phyloP scores from a whole-genome alignment of 2,797 vertebrate genomes.

The Aquila chrysaetos region DNA sequence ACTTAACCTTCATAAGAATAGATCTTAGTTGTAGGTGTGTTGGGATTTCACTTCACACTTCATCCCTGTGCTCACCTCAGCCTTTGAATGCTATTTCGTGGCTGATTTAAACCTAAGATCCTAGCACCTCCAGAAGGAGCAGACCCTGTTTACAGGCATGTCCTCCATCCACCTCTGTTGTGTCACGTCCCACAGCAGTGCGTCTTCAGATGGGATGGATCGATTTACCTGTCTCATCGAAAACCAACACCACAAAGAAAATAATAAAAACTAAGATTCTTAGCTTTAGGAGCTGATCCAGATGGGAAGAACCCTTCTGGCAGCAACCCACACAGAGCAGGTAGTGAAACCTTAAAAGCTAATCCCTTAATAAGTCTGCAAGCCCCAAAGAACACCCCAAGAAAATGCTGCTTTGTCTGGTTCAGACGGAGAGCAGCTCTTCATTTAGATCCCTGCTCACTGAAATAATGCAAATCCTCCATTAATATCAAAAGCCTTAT shows the following conservation, averaged over 20 bases:
- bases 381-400: background rate
- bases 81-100: background rate
- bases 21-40: background rate
- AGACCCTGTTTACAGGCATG: background rate
- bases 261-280: background rate
- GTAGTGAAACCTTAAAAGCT: background rate
- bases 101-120: background rate
- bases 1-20: background rate
- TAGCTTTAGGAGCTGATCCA: background rate
- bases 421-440: background rate
- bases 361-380: too few species aligned
- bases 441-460: background rate
- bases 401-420: background rate
- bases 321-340: background rate
- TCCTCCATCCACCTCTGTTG: background rate
- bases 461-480: background rate
- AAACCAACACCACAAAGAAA: background rate
- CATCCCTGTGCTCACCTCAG: background rate
- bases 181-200: fast-evolving
- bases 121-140: background rate
- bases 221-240: background rate
- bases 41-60: background rate
- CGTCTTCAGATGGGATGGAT: background rate
- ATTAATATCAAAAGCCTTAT: too few species aligned
- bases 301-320: background rate